Evolutionary conservation across 2,113 vertebrate species (phyloP).

Genomic region (Eubucco bourcierii): DNA sequence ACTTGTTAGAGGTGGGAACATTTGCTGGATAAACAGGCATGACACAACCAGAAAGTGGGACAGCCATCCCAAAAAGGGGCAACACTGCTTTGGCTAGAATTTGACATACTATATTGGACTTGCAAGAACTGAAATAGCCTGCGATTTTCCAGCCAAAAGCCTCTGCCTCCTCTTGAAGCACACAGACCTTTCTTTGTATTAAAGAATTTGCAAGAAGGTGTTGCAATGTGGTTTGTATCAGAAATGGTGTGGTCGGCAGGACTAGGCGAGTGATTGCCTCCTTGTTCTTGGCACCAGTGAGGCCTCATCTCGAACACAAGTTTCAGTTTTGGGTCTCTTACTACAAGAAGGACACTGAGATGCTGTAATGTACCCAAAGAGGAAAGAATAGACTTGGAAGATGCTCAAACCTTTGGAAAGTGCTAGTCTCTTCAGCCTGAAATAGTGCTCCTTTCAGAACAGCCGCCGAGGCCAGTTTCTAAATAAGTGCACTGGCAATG

Average conservation of each 20-base stretch:
- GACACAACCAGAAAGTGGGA: background rate
- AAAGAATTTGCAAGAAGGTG: background rate
- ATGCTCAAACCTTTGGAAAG: background rate
- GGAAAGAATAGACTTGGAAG: background rate
- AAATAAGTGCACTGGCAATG: background rate
- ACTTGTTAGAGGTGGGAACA: constrained; percentile 4
- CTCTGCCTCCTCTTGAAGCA: background rate
- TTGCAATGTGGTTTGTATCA: background rate
- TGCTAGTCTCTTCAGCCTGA: background rate
- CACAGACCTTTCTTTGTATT: background rate
- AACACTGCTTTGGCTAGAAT: background rate
- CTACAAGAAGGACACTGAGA: background rate
- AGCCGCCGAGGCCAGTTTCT: background rate
- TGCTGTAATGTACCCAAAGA: background rate
- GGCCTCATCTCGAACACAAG: too few relatives aligned
- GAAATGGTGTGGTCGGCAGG: background rate
- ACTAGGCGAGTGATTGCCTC: background rate
- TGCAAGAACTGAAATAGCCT: background rate
- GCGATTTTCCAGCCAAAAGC: background rate
- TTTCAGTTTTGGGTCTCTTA: background rate
- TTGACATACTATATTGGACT: background rate
- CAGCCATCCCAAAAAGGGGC: background rate
- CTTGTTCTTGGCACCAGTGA: too few relatives aligned
- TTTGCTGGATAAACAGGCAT: background rate
- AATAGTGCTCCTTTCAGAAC: background rate